These are phyloP conservation scores for Drosophila kurseongensis DNA, from an alignment of 1,140 invertebrate species.

Conservation along the genomic window DNA sequence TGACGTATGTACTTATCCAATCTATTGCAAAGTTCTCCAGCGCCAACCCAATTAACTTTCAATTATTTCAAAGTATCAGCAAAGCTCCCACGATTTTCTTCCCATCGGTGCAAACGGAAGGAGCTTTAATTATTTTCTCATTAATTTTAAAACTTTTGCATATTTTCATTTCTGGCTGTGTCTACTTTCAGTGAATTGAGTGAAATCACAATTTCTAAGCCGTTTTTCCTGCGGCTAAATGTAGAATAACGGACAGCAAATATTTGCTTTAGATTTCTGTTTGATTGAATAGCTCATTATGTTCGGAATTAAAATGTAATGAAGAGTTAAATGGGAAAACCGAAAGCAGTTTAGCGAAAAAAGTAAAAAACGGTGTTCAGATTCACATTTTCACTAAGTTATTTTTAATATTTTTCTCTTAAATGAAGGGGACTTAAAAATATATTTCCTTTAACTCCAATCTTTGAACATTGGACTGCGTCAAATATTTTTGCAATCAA, in stretches of 20 bases:
- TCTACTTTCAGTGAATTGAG: constrained; percentile 1
- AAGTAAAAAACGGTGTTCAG: not conserved
- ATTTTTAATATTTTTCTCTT: not conserved
- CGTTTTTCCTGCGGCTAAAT: not conserved
- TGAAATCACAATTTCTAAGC: constrained; percentile 16
- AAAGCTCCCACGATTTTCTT: constrained; percentile 4
- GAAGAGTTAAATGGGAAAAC: constrained; percentile 18
- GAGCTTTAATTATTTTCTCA: constrained; percentile 32
- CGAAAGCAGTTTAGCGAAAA: not conserved
- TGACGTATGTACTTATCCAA: constrained; percentile 21
- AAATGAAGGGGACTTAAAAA: too few relatives aligned
- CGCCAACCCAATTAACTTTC: constrained; percentile 15
- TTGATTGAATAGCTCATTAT: constrained; percentile 44
- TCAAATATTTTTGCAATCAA: not conserved
- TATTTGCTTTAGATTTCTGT: constrained; percentile 26
- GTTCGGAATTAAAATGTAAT: constrained; percentile 1
- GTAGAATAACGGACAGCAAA: constrained; percentile 27
- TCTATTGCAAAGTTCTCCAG: constrained; percentile 9
- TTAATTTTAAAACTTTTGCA: constrained; percentile 13
- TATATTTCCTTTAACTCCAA: not conserved
- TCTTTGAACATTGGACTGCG: not conserved
- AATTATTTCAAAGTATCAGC: constrained; percentile 24
- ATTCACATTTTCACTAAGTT: not conserved
- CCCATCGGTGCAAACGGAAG: not conserved
- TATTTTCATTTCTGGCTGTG: constrained; percentile 14